Evolutionary conservation across 2,888 invertebrate species (phyloP).

Genomic region (Charanyca ferruginea): DNA sequence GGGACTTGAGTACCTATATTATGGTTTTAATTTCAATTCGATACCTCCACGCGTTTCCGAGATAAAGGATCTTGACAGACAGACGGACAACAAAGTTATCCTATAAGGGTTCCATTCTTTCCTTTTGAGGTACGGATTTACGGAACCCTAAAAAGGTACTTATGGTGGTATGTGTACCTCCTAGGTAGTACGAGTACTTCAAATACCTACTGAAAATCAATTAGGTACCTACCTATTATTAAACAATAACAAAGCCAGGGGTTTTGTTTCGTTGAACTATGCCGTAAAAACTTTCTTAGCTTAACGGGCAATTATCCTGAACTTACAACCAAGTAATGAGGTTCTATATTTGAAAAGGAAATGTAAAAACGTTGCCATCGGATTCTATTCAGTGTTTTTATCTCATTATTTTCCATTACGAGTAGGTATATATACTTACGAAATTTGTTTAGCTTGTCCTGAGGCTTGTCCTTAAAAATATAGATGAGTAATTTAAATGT

Average conservation of each 20-base stretch:
- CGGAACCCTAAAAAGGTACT: too few relatives aligned
- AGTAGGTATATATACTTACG: slow-evolving; percentile 9
- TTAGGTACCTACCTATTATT: slow-evolving; percentile 2
- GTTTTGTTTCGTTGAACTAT: slow-evolving; percentile 25
- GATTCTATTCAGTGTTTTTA: slow-evolving; percentile 27
- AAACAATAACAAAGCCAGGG: slow-evolving; percentile 20
- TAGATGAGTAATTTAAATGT: too few relatives aligned
- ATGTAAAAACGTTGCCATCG: slow-evolving; percentile 42
- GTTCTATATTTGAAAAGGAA: slow-evolving; percentile 54
- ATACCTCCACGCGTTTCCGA: too few relatives aligned
- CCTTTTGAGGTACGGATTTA: too few relatives aligned
- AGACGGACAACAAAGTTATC: too few relatives aligned
- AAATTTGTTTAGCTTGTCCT: neutral
- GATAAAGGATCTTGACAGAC: too few relatives aligned
- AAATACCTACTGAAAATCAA: too few relatives aligned
- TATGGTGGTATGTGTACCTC: too few relatives aligned
- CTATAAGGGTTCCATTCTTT: too few relatives aligned
- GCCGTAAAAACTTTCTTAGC: slow-evolving; percentile 40
- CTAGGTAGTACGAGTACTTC: too few relatives aligned
- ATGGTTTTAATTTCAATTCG: too few relatives aligned
- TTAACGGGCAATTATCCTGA: slow-evolving; percentile 59
- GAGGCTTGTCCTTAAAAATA: neutral
- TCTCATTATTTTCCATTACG: slow-evolving; percentile 32
- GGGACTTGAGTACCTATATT: too few relatives aligned
- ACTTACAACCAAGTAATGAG: slow-evolving; percentile 60